Base-by-base conservation (phyloP, 2,797 vertebrate genomes). In the Trachurus trachurus region DNA sequence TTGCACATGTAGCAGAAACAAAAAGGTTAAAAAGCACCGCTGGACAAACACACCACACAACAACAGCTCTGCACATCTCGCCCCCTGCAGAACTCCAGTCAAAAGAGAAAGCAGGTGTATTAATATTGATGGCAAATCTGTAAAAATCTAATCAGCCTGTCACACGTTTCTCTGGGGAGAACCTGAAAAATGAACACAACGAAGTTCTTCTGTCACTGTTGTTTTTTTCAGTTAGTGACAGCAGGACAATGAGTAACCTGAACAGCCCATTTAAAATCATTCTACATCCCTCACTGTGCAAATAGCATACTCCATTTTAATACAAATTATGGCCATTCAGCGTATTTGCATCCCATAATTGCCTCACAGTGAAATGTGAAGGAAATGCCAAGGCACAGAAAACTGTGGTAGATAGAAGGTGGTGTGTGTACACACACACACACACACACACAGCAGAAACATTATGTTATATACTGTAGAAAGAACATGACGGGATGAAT, bases 71-170 rank as follows among this genome's bases (percentile, higher is more conserved):
- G 54, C 53, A 44, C 1, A 5, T 52, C 40, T 40, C 7, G 2
- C n/a, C 10, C 1, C 1, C 34, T 81, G n/a, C 53, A 50, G 66
- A 82, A 80, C 66, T 19, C 8, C 50, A 62, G 57, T 73, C 52
- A n/a, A 47, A 57, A 11, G 49, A 45, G 9, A 65, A 58, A 75
- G 7, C 21, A 45, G 42, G 9, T 21, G 0, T 4, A 62, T 78
- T 47, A 40, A 80, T 80, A 71, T 66, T 72, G 19, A 81, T 21
- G 54, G 37, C 49, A 60, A 56, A 42, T 13, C 11, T 17, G 58
- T 63, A 56, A 42, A 60, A 64, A 39, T 49, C 19, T 39, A 19
- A 79, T 57, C n/a, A 49, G 49, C 37, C 39, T 47, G 39, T 47
- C 15, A 26, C 40, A 45, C 6, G 54, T 65, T 39, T 50, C 44